Percentiles rank a stretch among this genome's conserved stretches.
These are phyloP conservation scores for Sylvietta virens DNA, from an alignment of 2,113 vertebrate genomes.

Conservation along the genomic window DNA sequence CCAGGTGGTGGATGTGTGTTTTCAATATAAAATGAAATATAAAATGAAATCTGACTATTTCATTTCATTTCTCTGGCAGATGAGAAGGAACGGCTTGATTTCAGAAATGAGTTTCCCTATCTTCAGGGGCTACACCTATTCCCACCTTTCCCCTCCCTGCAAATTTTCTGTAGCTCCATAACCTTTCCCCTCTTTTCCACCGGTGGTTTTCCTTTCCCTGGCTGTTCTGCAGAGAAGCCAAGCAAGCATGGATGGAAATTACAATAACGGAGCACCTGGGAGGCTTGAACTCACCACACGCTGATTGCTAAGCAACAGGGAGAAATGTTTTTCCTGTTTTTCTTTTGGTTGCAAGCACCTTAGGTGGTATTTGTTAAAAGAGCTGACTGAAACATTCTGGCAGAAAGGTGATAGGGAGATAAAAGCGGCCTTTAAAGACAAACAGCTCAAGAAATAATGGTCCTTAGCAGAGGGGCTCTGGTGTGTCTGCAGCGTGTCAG, in stretches of 20 bases:
- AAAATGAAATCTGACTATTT: background rate
- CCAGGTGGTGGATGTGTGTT: background rate
- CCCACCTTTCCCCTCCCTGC: background rate
- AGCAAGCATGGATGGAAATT: background rate
- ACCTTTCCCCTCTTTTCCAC: background rate
- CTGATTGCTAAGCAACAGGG: constrained; percentile 24
- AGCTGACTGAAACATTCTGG: constrained; percentile 17
- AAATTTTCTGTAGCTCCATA: background rate
- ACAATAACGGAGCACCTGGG: background rate
- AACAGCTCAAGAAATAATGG: constrained; percentile 1
- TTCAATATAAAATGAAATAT: background rate
- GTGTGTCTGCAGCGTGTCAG: background rate
- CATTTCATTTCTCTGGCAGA: background rate
- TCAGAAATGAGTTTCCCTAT: background rate
- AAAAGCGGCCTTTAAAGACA: constrained; percentile 22
- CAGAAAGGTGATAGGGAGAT: constrained; percentile 41
- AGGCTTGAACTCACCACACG: background rate
- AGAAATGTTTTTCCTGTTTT: constrained; percentile 39
- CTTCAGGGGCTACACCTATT: background rate
- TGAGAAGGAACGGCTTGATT: background rate
- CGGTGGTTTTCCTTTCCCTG: background rate
- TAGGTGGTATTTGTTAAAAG: background rate
- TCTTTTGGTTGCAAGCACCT: constrained; percentile 1
- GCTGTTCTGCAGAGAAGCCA: background rate
- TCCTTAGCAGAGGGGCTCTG: background rate